phyloP scores from a whole-genome alignment of 2,888 invertebrate species.

The Mythimna impura region DNA sequence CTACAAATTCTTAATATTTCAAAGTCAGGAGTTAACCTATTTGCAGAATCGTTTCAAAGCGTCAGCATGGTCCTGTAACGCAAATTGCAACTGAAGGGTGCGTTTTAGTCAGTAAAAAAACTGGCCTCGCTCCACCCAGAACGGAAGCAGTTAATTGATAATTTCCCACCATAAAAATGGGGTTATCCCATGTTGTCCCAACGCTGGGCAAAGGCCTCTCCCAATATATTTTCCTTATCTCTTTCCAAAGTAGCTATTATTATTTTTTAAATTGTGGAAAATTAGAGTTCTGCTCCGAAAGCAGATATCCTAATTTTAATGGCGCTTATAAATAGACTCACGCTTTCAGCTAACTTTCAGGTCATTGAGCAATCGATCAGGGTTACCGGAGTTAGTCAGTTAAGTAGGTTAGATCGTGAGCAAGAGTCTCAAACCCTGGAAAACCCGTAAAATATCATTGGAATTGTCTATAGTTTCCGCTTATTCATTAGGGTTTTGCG shows the following conservation, averaged over 20 bases:
- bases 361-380: neutral
- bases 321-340: neutral
- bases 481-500: slow-evolving; percentile 30
- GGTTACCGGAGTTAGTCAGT: neutral
- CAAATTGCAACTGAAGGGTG: no score
- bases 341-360: neutral
- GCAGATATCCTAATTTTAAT: neutral
- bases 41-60: no score
- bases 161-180: no score
- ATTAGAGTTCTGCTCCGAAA: neutral
- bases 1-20: no score
- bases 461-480: slow-evolving; percentile 16
- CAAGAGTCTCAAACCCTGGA: neutral
- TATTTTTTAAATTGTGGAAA: neutral
- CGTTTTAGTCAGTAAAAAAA: no score
- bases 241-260: neutral
- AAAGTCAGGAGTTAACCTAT: no score
- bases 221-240: neutral
- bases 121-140: no score
- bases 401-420: neutral
- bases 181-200: neutral
- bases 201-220: neutral
- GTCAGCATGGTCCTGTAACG: no score
- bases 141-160: no score
- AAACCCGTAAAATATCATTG: neutral